Evolutionary conservation across 2,888 invertebrate species (phyloP).

Genomic region (Hydrotaea diabolus): DNA sequence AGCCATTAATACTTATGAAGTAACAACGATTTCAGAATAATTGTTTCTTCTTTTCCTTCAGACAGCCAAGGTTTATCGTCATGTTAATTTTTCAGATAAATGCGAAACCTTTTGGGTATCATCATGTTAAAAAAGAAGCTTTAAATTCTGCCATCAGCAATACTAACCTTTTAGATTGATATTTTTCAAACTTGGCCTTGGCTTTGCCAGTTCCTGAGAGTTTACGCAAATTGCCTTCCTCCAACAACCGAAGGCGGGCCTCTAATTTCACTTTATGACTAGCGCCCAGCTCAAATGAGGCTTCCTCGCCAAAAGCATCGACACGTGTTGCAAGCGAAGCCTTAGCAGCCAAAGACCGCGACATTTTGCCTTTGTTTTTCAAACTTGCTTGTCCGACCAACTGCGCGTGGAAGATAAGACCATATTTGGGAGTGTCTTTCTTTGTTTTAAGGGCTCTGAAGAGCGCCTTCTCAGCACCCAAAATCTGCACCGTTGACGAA

Average conservation of each 20-base stretch:
- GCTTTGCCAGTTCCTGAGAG: slow-evolving; percentile 95
- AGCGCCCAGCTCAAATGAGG: slow-evolving; percentile 90
- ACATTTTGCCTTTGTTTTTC: slow-evolving; percentile 96
- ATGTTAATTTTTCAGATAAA: slow-evolving; percentile 72
- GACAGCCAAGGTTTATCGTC: slow-evolving; percentile 79
- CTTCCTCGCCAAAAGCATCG: slow-evolving; percentile 97
- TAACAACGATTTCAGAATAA: neutral
- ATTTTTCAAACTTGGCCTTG: slow-evolving; percentile 95
- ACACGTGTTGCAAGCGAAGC: slow-evolving; percentile 93
- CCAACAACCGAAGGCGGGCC: slow-evolving; percentile 88
- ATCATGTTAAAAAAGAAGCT: slow-evolving; percentile 76
- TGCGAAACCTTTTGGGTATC: slow-evolving; percentile 81
- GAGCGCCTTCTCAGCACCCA: slow-evolving; percentile 98
- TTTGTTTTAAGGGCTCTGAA: slow-evolving; percentile 98
- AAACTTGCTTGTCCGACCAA: slow-evolving; percentile 94
- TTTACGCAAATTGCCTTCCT: slow-evolving; percentile 90
- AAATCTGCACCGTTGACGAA: slow-evolving; percentile 98
- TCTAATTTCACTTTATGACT: slow-evolving; percentile 95
- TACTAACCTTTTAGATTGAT: slow-evolving; percentile 84
- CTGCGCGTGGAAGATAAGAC: slow-evolving; percentile 97
- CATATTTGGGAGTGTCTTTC: slow-evolving; percentile 99
- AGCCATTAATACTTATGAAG: neutral
- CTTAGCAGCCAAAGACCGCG: slow-evolving; percentile 98
- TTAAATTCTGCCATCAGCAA: neutral
- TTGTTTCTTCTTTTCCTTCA: slow-evolving; percentile 68